A percentile compares a stretch with the other conserved stretches of the same genome.
Evolutionary conservation across 2,113 vertebrate species (phyloP).

Genomic region (Coregonus clupeaformis): DNA sequence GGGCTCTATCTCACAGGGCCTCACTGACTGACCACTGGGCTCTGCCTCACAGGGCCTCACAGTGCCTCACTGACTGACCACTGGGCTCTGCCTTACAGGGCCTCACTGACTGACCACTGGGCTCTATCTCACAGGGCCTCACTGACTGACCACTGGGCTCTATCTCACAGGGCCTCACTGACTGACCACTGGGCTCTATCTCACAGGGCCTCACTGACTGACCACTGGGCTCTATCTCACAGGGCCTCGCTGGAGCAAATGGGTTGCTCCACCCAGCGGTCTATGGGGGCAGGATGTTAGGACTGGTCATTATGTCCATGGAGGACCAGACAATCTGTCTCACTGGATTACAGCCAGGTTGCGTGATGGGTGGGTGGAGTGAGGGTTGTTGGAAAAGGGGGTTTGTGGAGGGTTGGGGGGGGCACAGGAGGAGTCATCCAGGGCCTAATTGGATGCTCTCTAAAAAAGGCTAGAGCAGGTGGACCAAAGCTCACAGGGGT

Average conservation of each 20-base stretch:
- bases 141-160: not conserved
- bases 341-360: not conserved
- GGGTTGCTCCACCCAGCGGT: not conserved
- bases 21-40: too few species aligned
- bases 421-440: too few species aligned
- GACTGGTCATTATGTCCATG: not conserved
- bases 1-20: not conserved
- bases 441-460: not conserved
- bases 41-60: not conserved
- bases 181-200: too few species aligned
- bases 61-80: not conserved
- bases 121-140: too few species aligned
- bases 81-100: not conserved
- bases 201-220: not conserved
- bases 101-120: too few species aligned
- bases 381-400: not conserved
- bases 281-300: not conserved
- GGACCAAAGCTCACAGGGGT: not conserved
- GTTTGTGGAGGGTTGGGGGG: not conserved
- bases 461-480: not conserved
- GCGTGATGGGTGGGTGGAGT: not conserved
- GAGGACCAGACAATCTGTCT: conserved; percentile 20
- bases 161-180: too few species aligned
- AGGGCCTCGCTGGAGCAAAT: not conserved
- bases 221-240: too few species aligned